Evolutionary conservation across 2,888 invertebrate genomes (phyloP), one percentile per base, ranked within the genome.

Genomic region (Amorpha juglandis): DNA sequence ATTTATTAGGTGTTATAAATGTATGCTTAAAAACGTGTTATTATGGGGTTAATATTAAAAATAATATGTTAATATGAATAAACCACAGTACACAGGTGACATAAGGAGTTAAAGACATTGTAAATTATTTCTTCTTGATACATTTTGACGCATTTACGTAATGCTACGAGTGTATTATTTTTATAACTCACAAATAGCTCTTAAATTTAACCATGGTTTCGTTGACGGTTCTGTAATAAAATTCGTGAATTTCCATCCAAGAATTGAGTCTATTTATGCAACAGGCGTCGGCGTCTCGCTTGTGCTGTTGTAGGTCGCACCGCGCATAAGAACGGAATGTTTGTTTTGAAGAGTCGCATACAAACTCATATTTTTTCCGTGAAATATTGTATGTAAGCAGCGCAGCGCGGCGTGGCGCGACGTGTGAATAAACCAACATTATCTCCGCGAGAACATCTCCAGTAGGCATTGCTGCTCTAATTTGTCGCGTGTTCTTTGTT

Each of bases 281-380:
- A 77, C 79, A 76, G 75, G 85, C 89, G 89, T 89, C 82, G 88
- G 86, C 87, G 90, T 86, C 77, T 80, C 78, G 79, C 79, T 82
- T 80, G 84, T 80, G 76, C 76, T 79, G 80, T 79, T 83, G 79
- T 87, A 82, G 86, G 89, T 87, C 85, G 88, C 85, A 84, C 84
- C 81, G 83, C 83, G 81, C 86, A 84, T 87, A 83, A 84, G 82
- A 87, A 83, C 83, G 85, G 86, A 87, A 85, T 89, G 87, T 90
- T 90, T 90, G 89, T 87, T 88, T 89, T 85, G 86, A 89, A 84
- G 87, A 89, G 87, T 89, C 88, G 84, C 90, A 89, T 90, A 88
- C 90, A 89, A 87, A 86, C 82, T 84, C 83, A 74, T 85, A 84
- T 86, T 88, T 88, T 87, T 88, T 88, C 86, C 73, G 75, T 81